Evolutionary conservation across 2,888 invertebrate species (phyloP), one percentile per base, ranked within the genome.

Genomic region (Oithona nana): DNA sequence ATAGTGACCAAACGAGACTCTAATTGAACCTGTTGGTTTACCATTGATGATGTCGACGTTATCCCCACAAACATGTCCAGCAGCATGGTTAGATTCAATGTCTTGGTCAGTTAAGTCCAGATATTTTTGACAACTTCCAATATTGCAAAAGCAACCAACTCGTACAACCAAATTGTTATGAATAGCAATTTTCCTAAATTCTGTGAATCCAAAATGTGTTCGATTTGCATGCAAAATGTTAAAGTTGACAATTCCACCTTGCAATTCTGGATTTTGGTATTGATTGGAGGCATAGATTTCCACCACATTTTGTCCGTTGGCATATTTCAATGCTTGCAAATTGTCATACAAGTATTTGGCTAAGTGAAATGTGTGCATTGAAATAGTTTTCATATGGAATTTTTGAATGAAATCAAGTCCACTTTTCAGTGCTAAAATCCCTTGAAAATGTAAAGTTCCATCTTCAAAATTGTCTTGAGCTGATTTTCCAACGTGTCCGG

Each of bases 121-220:
- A 69, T 86, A 85, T 57, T 81, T 75, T 71, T 92, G 88, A 71
- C 95, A 95, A 1, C 93, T 86, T 16, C 95, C 97, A 1, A 92
- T 85, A 75, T 97, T 97, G 73, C 97, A 97, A 72, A 94, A 92
- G 71, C 95, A 95, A 0, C 97, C 97, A 1, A 90, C 90, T 66
- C 97, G 79, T 50, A 97, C 72, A 67, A 84, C 83, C 59, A 97
- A 84, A 68, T 84, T 83, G 71, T 88, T 84, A 61, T 93, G 75
- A 67, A 88, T 83, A 0, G 92, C 86, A 77, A 95, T 82, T 69
- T 89, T 86, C 69, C 88, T 81, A 64, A 87, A 87, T 80, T 94
- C 90, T 65, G 86, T 79, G 76, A 84, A 97, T 59, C 95, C 95
- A 68, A 94, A 81, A 72, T 80, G 84, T 51, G 80, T 78, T 28